Percentiles rank a stretch among this genome's conserved stretches.
These are phyloP conservation scores for Adineta ricciae DNA, from an alignment of 2,888 invertebrate genomes.

Conservation along the genomic window DNA sequence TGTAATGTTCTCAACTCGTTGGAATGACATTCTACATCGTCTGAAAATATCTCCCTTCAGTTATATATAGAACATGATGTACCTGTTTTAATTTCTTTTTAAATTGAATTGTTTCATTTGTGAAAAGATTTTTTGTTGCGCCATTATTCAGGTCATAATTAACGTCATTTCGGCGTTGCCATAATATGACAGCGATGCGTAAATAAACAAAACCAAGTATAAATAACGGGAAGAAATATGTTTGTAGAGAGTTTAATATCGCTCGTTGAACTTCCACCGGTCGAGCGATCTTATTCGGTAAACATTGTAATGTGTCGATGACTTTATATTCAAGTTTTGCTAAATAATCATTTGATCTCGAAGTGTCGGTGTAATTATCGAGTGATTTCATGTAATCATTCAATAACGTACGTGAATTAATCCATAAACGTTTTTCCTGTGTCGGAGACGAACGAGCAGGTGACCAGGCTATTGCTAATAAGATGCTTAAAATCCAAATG, in stretches of 20 bases:
- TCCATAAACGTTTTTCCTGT: neutral
- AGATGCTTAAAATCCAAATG: neutral
- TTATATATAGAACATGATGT: neutral
- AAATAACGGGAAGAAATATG: slow-evolving; percentile 8
- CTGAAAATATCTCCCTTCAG: too few species aligned
- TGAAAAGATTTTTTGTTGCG: neutral
- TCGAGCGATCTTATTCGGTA: neutral
- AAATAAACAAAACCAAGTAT: neutral
- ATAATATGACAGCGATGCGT: neutral
- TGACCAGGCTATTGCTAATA: neutral
- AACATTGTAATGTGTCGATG: neutral
- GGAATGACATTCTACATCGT: too few species aligned
- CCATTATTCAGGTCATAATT: neutral
- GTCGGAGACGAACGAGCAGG: neutral
- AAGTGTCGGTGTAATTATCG: neutral
- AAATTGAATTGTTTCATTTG: neutral
- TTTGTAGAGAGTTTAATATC: neutral
- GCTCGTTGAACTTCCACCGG: neutral
- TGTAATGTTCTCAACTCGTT: too few species aligned
- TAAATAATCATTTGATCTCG: neutral
- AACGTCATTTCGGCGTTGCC: neutral
- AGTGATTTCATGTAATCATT: neutral
- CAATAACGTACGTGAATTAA: neutral
- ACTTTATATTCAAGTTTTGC: neutral
- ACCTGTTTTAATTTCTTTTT: slow-evolving; percentile 15